Conservation (phyloP, 2,888 invertebrate genomes). For the Iselma pallidipennis region DNA sequence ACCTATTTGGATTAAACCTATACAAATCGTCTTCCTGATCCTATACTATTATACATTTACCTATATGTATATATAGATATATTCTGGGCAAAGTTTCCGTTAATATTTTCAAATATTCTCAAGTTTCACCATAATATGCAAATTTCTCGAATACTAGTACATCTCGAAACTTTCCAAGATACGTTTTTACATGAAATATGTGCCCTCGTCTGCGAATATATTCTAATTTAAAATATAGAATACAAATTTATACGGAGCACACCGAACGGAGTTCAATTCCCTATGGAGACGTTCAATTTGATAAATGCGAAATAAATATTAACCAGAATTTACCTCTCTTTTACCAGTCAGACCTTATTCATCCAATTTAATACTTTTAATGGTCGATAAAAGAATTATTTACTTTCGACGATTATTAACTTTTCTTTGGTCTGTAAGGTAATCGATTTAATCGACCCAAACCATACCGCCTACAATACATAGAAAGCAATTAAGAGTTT, state of each 20-base stretch:
- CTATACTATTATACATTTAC: constrained; percentile 18
- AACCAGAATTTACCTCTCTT: constrained; percentile 51
- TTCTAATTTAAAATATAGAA: constrained; percentile 59
- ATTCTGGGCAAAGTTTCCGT: constrained; percentile 36
- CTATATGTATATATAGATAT: constrained; percentile 7
- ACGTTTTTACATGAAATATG: constrained; percentile 58
- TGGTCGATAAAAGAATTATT: constrained; percentile 41
- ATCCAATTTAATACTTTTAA: constrained; percentile 40
- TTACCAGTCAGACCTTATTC: constrained; percentile 31
- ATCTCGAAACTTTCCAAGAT: constrained; percentile 52
- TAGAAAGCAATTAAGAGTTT: neutral
- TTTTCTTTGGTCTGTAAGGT: constrained; percentile 10
- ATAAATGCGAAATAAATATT: constrained; percentile 58
- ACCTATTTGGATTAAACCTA: constrained; percentile 34
- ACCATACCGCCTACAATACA: neutral
- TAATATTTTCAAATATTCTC: constrained; percentile 47
- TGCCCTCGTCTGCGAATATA: constrained; percentile 55
- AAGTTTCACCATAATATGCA: constrained; percentile 55
- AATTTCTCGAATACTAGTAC: constrained; percentile 51
- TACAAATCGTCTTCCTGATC: constrained; percentile 15
- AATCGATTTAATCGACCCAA: neutral
- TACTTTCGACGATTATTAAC: constrained; percentile 26
- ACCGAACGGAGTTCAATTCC: constrained; percentile 52
- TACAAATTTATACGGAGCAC: constrained; percentile 56
- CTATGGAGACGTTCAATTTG: constrained; percentile 55